Percentiles rank a stretch among this genome's conserved stretches.
These are phyloP conservation scores for Drosophila emarginata DNA, from an alignment of 2,888 invertebrate genomes.

Conservation along the genomic window DNA sequence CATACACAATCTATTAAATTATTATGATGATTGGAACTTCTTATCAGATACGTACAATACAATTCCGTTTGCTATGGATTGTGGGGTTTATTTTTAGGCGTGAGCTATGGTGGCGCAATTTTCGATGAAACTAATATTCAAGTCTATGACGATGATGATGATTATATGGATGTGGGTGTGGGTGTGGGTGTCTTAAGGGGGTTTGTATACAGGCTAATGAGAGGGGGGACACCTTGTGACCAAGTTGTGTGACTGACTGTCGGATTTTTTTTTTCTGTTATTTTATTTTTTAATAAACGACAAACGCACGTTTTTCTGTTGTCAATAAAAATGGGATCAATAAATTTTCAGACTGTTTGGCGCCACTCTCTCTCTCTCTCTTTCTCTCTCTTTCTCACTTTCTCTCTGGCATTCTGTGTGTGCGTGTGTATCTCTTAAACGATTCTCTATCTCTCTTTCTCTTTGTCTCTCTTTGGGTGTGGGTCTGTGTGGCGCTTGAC, in stretches of 20 bases:
- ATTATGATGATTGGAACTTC: constrained; percentile 65
- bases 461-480: not conserved
- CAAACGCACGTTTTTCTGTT: constrained; percentile 20
- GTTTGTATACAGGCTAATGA: not conserved
- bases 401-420: constrained; percentile 13
- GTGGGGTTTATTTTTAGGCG: constrained; percentile 64
- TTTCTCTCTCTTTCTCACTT: constrained; percentile 16
- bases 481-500: not conserved
- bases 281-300: not conserved
- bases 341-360: constrained; percentile 73
- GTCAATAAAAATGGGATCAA: constrained; percentile 69
- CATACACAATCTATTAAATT: constrained; percentile 72
- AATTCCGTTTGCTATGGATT: not conserved
- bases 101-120: constrained; percentile 55
- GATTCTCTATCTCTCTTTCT: not conserved
- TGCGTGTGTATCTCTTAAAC: not conserved
- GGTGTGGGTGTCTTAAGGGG: too few relatives aligned
- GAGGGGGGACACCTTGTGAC: not conserved
- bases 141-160: not conserved
- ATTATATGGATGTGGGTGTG: not conserved
- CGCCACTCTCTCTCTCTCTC: constrained; percentile 51
- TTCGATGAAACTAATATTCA: not conserved
- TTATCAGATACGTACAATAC: constrained; percentile 30
- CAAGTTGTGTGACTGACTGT: not conserved
- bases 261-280: not conserved